A percentile compares a stretch with the other conserved stretches of the same genome.
Conservation (phyloP, 2,888 invertebrate genomes). For the Smittia aterrima region DNA sequence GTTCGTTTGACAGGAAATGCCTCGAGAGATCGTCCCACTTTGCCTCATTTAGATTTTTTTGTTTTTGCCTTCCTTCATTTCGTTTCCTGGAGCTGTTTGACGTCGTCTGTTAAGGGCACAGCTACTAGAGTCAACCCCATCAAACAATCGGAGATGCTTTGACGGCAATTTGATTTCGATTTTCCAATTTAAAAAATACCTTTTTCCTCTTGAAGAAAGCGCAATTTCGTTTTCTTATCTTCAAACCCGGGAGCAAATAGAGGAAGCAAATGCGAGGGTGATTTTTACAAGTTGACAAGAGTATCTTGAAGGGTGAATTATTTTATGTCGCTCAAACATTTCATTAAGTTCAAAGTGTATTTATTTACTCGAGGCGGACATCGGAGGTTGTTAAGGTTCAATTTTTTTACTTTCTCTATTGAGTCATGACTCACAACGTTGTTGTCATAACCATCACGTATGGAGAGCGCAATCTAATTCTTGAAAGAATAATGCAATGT, state of each 20-base stretch:
- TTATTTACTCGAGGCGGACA: not conserved
- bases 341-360: not conserved
- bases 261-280: not conserved
- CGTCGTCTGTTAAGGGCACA: not conserved
- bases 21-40: not conserved
- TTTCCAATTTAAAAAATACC: conserved; percentile 12
- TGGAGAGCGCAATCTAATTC: too few relatives aligned
- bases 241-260: not conserved
- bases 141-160: conserved; percentile 22
- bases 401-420: too few relatives aligned
- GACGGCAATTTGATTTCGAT: conserved; percentile 27
- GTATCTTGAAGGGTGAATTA: not conserved
- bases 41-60: not conserved
- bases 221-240: conserved; percentile 26
- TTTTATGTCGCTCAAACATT: not conserved
- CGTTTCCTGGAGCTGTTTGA: not conserved
- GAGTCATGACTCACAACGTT: too few relatives aligned
- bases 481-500: too few relatives aligned
- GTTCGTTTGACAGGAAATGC: conserved; percentile 29
- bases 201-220: conserved; percentile 12
- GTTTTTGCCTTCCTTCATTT: not conserved
- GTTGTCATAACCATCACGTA: too few relatives aligned
- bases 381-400: too few relatives aligned
- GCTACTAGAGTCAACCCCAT: not conserved
- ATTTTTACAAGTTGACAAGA: not conserved